Conservation (phyloP, 2,113 vertebrate genomes). For the Delphinapterus leucas region DNA sequence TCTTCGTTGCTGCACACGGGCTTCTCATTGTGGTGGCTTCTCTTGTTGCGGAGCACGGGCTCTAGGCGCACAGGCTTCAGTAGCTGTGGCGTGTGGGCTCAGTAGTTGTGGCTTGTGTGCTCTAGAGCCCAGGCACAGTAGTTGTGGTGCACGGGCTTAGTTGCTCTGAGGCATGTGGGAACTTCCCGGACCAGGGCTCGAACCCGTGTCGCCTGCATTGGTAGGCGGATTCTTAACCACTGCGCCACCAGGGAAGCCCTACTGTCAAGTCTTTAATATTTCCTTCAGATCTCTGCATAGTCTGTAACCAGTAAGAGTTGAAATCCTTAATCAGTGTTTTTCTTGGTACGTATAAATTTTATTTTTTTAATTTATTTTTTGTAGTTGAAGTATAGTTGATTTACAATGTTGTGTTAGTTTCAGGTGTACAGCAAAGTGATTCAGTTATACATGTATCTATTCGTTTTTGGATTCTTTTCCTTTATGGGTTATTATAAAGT, state of each 20-base stretch:
- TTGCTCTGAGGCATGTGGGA: neutral
- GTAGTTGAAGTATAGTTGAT: neutral
- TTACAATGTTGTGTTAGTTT: neutral
- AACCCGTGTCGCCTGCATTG: neutral
- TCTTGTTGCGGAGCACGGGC: neutral
- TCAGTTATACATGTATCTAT: too few relatives aligned
- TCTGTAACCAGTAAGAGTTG: neutral
- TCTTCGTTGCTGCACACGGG: fast-evolving
- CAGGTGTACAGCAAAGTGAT: neutral
- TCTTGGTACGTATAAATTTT: neutral
- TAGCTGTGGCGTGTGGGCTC: fast-evolving
- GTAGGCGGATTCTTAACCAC: neutral
- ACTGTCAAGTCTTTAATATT: neutral
- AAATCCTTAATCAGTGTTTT: neutral
- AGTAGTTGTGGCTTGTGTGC: neutral
- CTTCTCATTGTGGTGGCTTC: neutral
- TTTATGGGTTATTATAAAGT: neutral
- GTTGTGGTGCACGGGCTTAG: neutral
- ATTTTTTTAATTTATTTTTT: neutral
- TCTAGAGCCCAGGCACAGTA: neutral
- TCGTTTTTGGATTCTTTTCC: neutral
- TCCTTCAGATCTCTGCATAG: neutral
- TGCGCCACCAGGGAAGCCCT: neutral
- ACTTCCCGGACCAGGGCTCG: neutral
- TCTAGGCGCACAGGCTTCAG: too few relatives aligned